A percentile compares a stretch with the other conserved stretches of the same genome.
phyloP scores from a whole-genome alignment of 2,888 invertebrate genomes.

The Crematogaster levior region DNA sequence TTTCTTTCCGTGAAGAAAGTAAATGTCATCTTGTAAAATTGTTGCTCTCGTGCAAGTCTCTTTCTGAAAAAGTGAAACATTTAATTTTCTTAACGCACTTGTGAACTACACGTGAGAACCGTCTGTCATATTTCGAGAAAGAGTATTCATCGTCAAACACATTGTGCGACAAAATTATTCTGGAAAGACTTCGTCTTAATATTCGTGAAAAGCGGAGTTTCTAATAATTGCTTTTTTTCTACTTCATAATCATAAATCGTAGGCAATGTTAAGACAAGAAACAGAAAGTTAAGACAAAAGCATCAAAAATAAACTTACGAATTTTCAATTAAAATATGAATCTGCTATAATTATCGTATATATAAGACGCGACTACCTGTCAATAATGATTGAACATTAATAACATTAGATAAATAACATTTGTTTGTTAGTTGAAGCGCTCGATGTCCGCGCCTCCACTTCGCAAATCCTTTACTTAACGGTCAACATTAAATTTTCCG shows the following conservation, averaged over 20 bases:
- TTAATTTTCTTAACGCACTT: slow-evolving; percentile 24
- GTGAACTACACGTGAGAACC: slow-evolving; percentile 4
- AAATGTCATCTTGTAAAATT: slow-evolving; percentile 17
- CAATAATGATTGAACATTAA: background rate
- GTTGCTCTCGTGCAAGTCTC: background rate
- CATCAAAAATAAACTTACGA: background rate
- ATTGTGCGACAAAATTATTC: background rate
- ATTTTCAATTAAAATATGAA: background rate
- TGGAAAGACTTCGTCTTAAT: background rate
- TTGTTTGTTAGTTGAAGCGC: background rate
- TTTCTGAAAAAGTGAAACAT: background rate
- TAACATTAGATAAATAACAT: background rate
- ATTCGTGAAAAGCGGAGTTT: background rate
- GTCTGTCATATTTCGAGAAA: background rate
- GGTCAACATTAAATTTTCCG: slow-evolving; percentile 68
- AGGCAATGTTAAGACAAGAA: background rate
- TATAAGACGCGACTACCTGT: background rate
- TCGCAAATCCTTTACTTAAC: slow-evolving; percentile 61
- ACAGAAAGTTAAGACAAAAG: background rate
- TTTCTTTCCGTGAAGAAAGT: background rate
- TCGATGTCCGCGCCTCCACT: background rate
- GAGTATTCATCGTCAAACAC: background rate
- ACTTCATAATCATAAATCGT: background rate
- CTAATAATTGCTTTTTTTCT: background rate
- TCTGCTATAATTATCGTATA: background rate